A percentile compares a stretch with the other conserved stretches of the same genome.
phyloP scores from a whole-genome alignment of 2,797 vertebrate species.

The Xiphorhynchus erythropygius region DNA sequence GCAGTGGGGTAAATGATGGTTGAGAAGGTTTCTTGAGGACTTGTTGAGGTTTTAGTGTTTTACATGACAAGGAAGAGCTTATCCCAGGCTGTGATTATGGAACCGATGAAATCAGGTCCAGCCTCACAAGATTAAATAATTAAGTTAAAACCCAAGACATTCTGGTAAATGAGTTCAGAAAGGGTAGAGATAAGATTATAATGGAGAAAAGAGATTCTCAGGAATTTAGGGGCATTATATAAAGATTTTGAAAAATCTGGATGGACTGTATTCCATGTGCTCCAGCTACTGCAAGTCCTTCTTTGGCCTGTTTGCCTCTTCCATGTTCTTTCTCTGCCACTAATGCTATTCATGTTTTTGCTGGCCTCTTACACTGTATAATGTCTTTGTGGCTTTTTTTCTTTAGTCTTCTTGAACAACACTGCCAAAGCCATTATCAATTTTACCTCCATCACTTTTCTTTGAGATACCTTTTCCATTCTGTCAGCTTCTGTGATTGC shows the following conservation, averaged over 20 bases:
- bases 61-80: background rate
- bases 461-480: background rate
- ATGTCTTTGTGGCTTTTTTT: background rate
- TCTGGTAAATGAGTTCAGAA: background rate
- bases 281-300: background rate
- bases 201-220: background rate
- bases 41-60: background rate
- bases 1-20: background rate
- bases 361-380: rapidly evolving
- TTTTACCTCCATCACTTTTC: background rate
- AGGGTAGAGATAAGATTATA: background rate
- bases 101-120: background rate
- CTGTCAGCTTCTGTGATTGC: background rate
- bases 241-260: background rate
- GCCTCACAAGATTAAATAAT: background rate
- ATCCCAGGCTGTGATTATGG: background rate
- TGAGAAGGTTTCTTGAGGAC: background rate
- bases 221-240: background rate
- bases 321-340: background rate
- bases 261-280: background rate
- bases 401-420: background rate
- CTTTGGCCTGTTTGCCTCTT: background rate
- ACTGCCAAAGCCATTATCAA: background rate
- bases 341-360: background rate
- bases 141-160: background rate